Conservation (phyloP, 2,797 vertebrate genomes). For the Macrochelys suwanniensis region DNA sequence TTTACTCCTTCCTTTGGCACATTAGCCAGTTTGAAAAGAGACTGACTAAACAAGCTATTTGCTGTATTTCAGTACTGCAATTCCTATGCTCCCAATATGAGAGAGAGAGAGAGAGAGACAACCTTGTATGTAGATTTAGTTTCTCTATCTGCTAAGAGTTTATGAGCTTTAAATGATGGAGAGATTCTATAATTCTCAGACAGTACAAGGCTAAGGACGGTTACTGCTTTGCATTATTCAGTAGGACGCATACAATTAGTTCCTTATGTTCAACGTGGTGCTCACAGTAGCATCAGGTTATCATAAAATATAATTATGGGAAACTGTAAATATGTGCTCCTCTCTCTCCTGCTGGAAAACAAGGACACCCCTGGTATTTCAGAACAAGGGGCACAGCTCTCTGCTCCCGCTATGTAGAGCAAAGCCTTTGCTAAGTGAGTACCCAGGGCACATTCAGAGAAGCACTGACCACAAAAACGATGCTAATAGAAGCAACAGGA, state of each 20-base stretch:
- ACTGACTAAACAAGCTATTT: constrained; percentile 28
- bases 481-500: background rate
- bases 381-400: background rate
- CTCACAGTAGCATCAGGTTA: constrained; percentile 68
- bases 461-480: background rate
- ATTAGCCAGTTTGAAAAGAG: background rate
- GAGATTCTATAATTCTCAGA: constrained; percentile 29
- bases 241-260: constrained; percentile 73
- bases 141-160: constrained; percentile 47
- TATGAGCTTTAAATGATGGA: constrained; percentile 45
- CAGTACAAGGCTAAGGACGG: constrained; percentile 57
- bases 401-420: background rate
- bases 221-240: constrained; percentile 73
- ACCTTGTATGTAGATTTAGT: constrained; percentile 6
- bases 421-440: background rate
- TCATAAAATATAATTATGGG: constrained; percentile 71
- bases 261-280: constrained; percentile 63
- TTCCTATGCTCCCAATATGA: background rate
- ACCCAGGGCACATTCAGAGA: background rate
- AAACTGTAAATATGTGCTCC: constrained; percentile 50
- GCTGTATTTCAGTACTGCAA: background rate
- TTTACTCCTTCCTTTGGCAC: constrained; percentile 28
- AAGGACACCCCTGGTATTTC: background rate
- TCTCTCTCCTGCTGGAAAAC: constrained; percentile 24
- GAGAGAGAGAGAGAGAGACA: constrained; percentile 27